A percentile compares a stretch with the other conserved stretches of the same genome.
These are phyloP conservation scores for Chorisops tibialis DNA, from an alignment of 2,888 invertebrate species.

Conservation along the genomic window DNA sequence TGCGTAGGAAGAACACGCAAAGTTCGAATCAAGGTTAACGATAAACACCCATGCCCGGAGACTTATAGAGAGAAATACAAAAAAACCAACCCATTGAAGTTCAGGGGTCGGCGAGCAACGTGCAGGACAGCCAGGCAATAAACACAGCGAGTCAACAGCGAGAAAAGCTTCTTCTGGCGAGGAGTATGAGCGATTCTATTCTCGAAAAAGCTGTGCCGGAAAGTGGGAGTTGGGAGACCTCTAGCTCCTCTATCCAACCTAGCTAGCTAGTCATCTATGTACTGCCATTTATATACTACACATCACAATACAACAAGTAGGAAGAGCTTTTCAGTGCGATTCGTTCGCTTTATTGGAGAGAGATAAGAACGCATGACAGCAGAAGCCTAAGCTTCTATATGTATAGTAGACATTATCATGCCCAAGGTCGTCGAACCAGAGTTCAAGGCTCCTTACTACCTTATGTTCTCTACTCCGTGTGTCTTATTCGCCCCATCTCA, in stretches of 20 bases:
- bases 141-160: neutral
- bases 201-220: no score
- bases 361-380: slow-evolving; percentile 15
- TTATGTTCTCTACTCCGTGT: neutral
- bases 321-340: no score
- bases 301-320: no score
- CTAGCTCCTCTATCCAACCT: no score
- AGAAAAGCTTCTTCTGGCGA: no score
- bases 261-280: no score
- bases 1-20: slow-evolving; percentile 12
- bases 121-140: neutral
- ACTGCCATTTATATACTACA: no score
- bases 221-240: no score
- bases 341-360: no score
- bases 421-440: slow-evolving; percentile 53
- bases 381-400: neutral
- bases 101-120: neutral
- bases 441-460: slow-evolving; percentile 47
- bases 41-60: neutral
- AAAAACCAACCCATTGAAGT: neutral
- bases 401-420: slow-evolving; percentile 3
- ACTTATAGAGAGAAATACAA: neutral
- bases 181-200: no score
- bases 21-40: slow-evolving; percentile 21
- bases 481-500: neutral